A percentile compares a stretch with the other conserved stretches of the same genome.
Evolutionary conservation across 2,888 invertebrate species (phyloP).

Genomic region (Platerodrilus igneus): DNA sequence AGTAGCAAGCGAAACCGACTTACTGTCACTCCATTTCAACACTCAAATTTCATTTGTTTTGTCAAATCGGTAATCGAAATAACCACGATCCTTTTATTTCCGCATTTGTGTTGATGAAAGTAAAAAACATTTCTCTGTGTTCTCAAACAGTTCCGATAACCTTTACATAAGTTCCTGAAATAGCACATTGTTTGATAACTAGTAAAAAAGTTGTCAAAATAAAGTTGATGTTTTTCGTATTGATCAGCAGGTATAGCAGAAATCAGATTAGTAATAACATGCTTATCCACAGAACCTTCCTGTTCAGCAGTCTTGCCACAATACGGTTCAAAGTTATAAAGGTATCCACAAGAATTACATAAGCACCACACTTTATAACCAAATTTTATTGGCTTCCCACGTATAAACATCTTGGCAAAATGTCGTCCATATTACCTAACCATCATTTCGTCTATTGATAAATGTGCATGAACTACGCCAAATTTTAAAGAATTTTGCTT

Average conservation of each 20-base stretch:
- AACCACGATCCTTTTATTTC: slow-evolving; percentile 18
- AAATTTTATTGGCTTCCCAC: slow-evolving; percentile 19
- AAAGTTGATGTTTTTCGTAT: slow-evolving; percentile 16
- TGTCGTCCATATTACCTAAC: slow-evolving; percentile 10
- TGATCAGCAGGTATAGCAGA: slow-evolving; percentile 12
- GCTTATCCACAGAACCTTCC: slow-evolving; percentile 9
- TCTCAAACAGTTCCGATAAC: too few species aligned
- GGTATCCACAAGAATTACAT: slow-evolving; percentile 14
- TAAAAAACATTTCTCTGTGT: slow-evolving; percentile 14
- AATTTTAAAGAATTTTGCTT: too few species aligned
- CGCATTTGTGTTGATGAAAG: slow-evolving; percentile 12
- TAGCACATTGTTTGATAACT: slow-evolving; percentile 9
- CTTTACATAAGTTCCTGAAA: slow-evolving; percentile 7
- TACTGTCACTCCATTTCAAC: slow-evolving; percentile 17
- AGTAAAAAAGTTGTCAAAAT: slow-evolving; percentile 19
- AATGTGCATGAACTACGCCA: slow-evolving; percentile 2
- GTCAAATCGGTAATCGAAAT: slow-evolving; percentile 18
- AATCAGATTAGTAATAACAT: slow-evolving; percentile 12
- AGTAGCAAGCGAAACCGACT: slow-evolving; percentile 7
- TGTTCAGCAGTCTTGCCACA: slow-evolving; percentile 13
- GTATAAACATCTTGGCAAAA: slow-evolving; percentile 14
- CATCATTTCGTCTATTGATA: slow-evolving; percentile 10
- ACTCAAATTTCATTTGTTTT: slow-evolving; percentile 13
- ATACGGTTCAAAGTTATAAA: slow-evolving; percentile 17
- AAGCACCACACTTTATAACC: slow-evolving; percentile 19